A percentile compares a stretch with the other conserved stretches of the same genome.
These are phyloP conservation scores for Actenoides lindsayi DNA, from an alignment of 2,113 vertebrate genomes.

Conservation along the genomic window DNA sequence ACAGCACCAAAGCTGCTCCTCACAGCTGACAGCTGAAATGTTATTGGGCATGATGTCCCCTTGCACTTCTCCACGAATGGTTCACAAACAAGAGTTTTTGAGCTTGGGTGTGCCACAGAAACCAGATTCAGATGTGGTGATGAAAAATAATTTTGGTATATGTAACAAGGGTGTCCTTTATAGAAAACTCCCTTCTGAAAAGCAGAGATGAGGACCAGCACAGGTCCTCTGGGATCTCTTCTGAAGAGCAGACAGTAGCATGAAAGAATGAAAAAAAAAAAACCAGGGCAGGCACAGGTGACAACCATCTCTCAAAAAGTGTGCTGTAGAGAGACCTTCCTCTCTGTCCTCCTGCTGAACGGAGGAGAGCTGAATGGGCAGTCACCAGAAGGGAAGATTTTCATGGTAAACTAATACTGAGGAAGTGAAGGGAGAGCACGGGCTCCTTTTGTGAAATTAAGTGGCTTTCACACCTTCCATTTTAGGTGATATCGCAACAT, in stretches of 20 bases:
- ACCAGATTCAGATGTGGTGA: not conserved
- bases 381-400: not conserved
- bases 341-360: not conserved
- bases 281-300: not conserved
- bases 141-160: not conserved
- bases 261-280: not conserved
- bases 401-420: not conserved
- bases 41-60: not conserved
- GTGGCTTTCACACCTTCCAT: not conserved
- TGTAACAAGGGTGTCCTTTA: not conserved
- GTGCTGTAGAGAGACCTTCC: not conserved
- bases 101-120: not conserved
- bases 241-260: not conserved
- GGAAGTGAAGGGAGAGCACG: not conserved
- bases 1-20: not conserved
- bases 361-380: not conserved
- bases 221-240: not conserved
- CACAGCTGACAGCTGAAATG: not conserved
- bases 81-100: not conserved
- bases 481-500: not conserved
- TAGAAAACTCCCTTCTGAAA: not conserved
- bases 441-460: not conserved
- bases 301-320: not conserved
- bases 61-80: not conserved
- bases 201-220: not conserved